Percentiles rank a stretch among this genome's conserved stretches.
These are phyloP conservation scores for Aphrophora alni DNA, from an alignment of 2,888 invertebrate species.

Conservation along the genomic window DNA sequence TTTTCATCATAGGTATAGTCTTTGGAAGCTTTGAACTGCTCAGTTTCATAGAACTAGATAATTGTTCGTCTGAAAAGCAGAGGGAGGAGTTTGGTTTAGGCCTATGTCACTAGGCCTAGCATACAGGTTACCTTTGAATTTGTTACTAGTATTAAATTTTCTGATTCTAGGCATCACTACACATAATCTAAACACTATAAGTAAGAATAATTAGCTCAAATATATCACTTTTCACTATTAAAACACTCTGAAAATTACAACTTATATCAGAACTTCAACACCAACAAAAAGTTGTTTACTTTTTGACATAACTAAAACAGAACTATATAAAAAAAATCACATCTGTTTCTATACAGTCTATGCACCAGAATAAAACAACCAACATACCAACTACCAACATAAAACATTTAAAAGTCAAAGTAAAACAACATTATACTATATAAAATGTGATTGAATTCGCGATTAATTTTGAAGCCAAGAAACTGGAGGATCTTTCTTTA, in stretches of 20 bases:
- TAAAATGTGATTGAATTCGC: constrained; percentile 14
- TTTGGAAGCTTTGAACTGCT: constrained; percentile 22
- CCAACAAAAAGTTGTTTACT: constrained; percentile 2
- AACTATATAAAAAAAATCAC: not conserved
- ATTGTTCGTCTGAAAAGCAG: not conserved
- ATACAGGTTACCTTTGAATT: constrained; percentile 8
- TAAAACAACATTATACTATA: not conserved
- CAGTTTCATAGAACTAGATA: constrained; percentile 24
- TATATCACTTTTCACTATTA: constrained; percentile 16
- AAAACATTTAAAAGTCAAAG: constrained; percentile 2
- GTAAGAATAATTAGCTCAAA: constrained; percentile 6
- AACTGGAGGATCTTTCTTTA: too few relatives aligned
- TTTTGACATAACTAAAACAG: not conserved
- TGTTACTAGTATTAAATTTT: not conserved
- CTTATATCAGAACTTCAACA: too few relatives aligned
- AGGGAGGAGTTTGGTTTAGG: not conserved
- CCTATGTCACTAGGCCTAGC: constrained; percentile 12
- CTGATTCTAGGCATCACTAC: constrained; percentile 12
- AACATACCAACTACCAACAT: constrained; percentile 18
- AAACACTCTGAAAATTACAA: constrained; percentile 6
- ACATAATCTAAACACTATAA: constrained; percentile 24
- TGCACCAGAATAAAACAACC: not conserved
- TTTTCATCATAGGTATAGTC: constrained; percentile 25
- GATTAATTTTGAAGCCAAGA: too few relatives aligned
- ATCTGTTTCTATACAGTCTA: constrained; percentile 2